Evolutionary conservation across 1,140 invertebrate genomes (phyloP).

Genomic region (Calephelis nemesis): DNA sequence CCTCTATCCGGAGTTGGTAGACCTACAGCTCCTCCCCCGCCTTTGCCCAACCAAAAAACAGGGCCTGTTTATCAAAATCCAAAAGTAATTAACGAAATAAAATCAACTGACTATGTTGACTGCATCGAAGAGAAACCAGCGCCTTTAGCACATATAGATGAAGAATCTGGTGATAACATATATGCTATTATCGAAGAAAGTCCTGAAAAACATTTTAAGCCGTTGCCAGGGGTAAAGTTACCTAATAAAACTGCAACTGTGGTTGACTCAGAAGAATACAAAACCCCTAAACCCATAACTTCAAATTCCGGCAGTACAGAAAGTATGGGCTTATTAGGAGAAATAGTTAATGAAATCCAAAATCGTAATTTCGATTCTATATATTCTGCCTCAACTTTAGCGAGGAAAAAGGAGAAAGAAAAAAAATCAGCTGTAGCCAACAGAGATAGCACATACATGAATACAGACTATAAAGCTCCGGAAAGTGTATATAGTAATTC

Average conservation of each 20-base stretch:
- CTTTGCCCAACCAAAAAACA: constrained; percentile 78
- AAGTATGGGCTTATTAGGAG: constrained; percentile 86
- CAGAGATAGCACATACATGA: constrained; percentile 66
- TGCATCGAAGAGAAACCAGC: constrained; percentile 84
- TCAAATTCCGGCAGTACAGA: constrained; percentile 78
- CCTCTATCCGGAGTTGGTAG: constrained; percentile 85
- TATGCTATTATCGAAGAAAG: constrained; percentile 92
- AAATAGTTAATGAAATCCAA: constrained; percentile 92
- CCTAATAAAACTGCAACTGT: constrained; percentile 52
- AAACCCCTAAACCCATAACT: constrained; percentile 77
- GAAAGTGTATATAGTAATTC: constrained; percentile 82
- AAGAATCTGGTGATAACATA: constrained; percentile 88
- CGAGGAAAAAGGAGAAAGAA: constrained; percentile 83
- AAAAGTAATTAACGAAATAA: constrained; percentile 50
- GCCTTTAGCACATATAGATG: constrained; percentile 82
- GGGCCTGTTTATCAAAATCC: constrained; percentile 75
- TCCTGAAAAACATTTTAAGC: constrained; percentile 62
- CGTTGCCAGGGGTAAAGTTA: constrained; percentile 39
- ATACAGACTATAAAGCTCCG: constrained; percentile 79
- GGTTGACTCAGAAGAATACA: constrained; percentile 72
- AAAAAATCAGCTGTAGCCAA: constrained; percentile 58
- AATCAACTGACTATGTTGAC: constrained; percentile 84
- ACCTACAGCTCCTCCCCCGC: constrained; percentile 82
- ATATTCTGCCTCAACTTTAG: constrained; percentile 86
- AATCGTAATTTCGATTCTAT: constrained; percentile 91